phyloP scores from a whole-genome alignment of 1,140 invertebrate genomes.

The Drosophila subpulchrella region DNA sequence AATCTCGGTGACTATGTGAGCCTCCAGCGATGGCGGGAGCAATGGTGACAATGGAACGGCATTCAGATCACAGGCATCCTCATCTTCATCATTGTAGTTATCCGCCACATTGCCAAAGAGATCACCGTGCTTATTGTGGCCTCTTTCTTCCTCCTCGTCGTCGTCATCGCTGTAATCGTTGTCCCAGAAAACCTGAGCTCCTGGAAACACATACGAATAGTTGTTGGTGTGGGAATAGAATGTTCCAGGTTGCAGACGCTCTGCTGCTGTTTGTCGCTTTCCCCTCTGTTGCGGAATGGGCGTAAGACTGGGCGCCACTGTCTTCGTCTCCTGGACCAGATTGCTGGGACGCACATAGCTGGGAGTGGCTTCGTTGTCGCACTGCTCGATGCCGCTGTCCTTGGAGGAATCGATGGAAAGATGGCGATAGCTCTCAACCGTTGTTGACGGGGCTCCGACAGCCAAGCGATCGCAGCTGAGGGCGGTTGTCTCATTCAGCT shows the following conservation, averaged over 20 bases:
- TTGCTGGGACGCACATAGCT: conserved; percentile 53
- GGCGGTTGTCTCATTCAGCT: conserved; percentile 57
- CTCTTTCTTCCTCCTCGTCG: conserved; percentile 56
- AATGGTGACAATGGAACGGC: conserved; percentile 66
- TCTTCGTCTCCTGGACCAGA: conserved; percentile 63
- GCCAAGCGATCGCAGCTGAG: conserved; percentile 45
- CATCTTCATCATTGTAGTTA: conserved; percentile 33
- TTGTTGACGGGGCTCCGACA: conserved; percentile 5
- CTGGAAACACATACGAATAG: conserved; percentile 79
- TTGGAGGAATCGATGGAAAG: conserved; percentile 80
- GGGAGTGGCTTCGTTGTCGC: conserved; percentile 57
- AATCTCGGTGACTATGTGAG: conserved; percentile 76
- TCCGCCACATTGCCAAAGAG: conserved; percentile 46
- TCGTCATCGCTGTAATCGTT: conserved; percentile 72
- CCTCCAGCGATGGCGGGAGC: conserved; percentile 69
- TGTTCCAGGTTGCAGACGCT: conserved; percentile 70
- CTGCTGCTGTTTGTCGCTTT: conserved; percentile 68
- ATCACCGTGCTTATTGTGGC: conserved; percentile 14
- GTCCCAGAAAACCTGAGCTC: conserved; percentile 77
- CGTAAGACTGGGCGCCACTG: conserved; percentile 52
- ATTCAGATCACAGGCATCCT: conserved; percentile 62
- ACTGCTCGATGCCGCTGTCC: conserved; percentile 79
- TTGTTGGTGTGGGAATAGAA: conserved; percentile 70
- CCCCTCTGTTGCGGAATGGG: conserved; percentile 54
- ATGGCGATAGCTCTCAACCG: conserved; percentile 61